These are phyloP conservation scores for Echiichthys vipera DNA, from an alignment of 2,797 vertebrate genomes.

Conservation along the genomic window DNA sequence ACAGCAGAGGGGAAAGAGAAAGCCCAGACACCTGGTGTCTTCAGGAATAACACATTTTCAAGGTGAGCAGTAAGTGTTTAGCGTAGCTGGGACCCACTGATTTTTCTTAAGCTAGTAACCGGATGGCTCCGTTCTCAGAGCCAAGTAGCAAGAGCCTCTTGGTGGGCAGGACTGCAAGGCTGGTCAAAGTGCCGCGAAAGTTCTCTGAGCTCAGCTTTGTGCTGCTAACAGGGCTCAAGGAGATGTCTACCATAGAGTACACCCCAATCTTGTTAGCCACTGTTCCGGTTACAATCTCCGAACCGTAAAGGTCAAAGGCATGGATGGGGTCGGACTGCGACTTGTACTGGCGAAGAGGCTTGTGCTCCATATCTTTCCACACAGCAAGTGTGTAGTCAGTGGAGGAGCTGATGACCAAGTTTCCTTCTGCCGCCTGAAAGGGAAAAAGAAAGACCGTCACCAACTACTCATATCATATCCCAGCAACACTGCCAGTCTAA, in stretches of 20 bases:
- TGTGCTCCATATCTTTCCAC: conserved; percentile 97
- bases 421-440: conserved; percentile 92
- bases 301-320: conserved; percentile 93
- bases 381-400: conserved; percentile 93
- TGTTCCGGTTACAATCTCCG: conserved; percentile 93
- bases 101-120: conserved; percentile 88
- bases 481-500: not conserved
- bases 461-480: not conserved
- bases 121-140: conserved; percentile 94
- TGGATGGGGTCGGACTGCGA: conserved; percentile 95
- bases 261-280: conserved; percentile 97
- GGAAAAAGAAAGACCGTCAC: conserved; percentile 8
- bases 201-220: conserved; percentile 98
- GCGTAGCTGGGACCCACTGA: conserved; percentile 15
- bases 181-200: conserved; percentile 97
- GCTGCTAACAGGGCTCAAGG: conserved; percentile 87
- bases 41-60: conserved; percentile 49
- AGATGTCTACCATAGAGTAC: conserved; percentile 93
- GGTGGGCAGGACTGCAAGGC: conserved; percentile 93
- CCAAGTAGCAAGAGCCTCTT: conserved; percentile 97
- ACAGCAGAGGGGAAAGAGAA: conserved; percentile 41
- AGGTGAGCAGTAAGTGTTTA: conserved; percentile 34
- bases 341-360: conserved; percentile 94
- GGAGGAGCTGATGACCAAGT: conserved; percentile 94
- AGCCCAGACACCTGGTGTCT: conserved; percentile 45